phyloP scores from a whole-genome alignment of 2,113 vertebrate species.

The Microcebus jonahi region DNA sequence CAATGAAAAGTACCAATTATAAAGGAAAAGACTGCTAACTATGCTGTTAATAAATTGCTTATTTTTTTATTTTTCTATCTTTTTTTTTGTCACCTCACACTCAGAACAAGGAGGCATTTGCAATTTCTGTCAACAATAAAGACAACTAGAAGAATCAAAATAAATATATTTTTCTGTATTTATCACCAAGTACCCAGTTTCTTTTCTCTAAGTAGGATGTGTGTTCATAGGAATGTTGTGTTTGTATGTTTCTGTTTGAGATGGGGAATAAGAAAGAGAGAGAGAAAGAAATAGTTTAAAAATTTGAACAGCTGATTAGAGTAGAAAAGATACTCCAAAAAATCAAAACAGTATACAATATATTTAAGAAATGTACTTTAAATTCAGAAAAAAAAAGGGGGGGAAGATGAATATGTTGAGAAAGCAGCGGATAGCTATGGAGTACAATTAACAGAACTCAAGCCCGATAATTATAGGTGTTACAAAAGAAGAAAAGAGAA shows the following conservation, averaged over 20 bases:
- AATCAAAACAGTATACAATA: background rate
- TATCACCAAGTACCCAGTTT: too few species aligned
- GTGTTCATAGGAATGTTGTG: background rate
- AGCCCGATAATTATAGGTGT: background rate
- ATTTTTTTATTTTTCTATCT: background rate
- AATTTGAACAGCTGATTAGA: background rate
- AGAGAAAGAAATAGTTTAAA: background rate
- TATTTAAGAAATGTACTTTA: background rate
- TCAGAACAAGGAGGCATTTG: too few species aligned
- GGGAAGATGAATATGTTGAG: background rate
- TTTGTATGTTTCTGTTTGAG: background rate
- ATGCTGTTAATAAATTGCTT: background rate
- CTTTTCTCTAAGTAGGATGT: background rate
- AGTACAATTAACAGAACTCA: background rate
- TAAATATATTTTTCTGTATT: background rate
- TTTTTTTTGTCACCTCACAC: background rate
- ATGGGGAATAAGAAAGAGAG: background rate
- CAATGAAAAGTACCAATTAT: background rate
- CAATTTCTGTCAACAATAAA: too few species aligned
- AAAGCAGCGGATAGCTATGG: background rate
- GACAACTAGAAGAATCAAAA: too few species aligned
- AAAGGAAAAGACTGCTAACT: background rate
- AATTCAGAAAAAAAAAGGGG: background rate
- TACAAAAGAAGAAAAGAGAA: background rate
- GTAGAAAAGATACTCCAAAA: background rate